phyloP scores from a whole-genome alignment of 2,113 vertebrate species.

The Alosa alosa region DNA sequence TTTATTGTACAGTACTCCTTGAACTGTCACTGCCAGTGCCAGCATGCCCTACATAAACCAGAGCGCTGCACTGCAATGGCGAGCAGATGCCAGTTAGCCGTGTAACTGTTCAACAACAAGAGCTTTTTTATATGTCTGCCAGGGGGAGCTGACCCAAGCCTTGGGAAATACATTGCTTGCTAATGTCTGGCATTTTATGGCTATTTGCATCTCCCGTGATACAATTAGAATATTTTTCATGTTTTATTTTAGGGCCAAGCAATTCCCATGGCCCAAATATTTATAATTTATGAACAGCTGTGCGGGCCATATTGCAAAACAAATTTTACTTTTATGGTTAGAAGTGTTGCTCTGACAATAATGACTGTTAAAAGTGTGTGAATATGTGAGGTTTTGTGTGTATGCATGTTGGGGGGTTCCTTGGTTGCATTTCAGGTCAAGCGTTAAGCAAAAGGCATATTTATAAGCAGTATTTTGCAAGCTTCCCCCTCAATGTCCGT shows the following conservation, averaged over 20 bases:
- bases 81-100: slow-evolving; percentile 39
- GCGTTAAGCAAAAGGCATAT: background rate
- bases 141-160: slow-evolving; percentile 30
- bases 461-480: background rate
- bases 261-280: slow-evolving; percentile 26
- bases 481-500: background rate
- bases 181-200: slow-evolving; percentile 32
- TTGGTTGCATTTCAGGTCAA: background rate
- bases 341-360: background rate
- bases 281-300: background rate
- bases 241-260: slow-evolving; percentile 20
- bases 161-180: slow-evolving; percentile 20
- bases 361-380: background rate
- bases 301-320: slow-evolving; percentile 1
- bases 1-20: slow-evolving; percentile 23
- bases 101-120: slow-evolving; percentile 39
- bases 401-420: background rate
- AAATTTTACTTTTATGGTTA: background rate
- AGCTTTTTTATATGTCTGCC: slow-evolving; percentile 40
- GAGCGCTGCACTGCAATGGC: slow-evolving; percentile 29
- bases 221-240: slow-evolving; percentile 24
- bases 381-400: background rate
- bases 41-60: slow-evolving; percentile 31
- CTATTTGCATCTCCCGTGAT: slow-evolving; percentile 30
- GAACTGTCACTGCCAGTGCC: slow-evolving; percentile 28